These are phyloP conservation scores for Fukomys damarensis DNA, from an alignment of 2,113 vertebrate genomes.

Conservation along the genomic window DNA sequence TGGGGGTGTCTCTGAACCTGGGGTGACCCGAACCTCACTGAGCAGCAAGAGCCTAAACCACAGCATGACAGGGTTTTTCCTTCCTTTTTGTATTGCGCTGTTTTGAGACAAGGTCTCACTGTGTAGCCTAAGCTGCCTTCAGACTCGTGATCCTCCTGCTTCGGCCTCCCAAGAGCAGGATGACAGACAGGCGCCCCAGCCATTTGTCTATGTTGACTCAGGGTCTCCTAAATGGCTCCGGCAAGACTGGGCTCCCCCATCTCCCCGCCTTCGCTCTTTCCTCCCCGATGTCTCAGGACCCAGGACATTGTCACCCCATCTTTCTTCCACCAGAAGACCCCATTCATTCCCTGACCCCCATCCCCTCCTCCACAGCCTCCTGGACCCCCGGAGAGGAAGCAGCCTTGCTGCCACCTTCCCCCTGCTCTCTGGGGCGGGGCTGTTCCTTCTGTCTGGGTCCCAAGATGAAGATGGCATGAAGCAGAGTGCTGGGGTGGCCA, in stretches of 20 bases:
- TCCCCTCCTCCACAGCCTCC: neutral
- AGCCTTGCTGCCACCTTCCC: neutral
- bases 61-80: no score
- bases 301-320: neutral
- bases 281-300: neutral
- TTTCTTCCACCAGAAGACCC: neutral
- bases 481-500: neutral
- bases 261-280: neutral
- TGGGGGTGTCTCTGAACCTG: neutral
- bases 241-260: neutral
- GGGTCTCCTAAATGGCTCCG: neutral
- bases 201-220: neutral
- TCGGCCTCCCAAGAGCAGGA: neutral
- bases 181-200: neutral
- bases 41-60: neutral
- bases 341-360: neutral
- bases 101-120: neutral
- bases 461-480: neutral
- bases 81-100: neutral
- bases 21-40: neutral
- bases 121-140: neutral
- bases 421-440: neutral
- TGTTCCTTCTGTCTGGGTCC: neutral
- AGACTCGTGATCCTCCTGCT: neutral
- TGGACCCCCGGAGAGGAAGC: neutral